Base-by-base conservation (phyloP, 2,113 vertebrate genomes). In the Agelaius tricolor region DNA sequence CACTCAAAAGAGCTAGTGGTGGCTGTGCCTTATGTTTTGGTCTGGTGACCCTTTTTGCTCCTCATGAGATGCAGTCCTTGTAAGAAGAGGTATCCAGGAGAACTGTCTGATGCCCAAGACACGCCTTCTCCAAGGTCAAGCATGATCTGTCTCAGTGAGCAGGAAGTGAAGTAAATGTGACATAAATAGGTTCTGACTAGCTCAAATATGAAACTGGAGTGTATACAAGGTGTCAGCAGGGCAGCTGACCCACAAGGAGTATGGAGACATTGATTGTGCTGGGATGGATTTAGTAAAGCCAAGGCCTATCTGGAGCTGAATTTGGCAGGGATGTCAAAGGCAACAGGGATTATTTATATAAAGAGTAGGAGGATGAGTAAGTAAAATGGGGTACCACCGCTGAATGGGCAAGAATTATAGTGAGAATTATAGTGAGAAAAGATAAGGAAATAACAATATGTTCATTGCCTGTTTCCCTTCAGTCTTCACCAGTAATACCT, bases 181-280 rank as follows among this genome's bases (percentile, higher is more conserved):
- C 11, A 39, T 43, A 4, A 71, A n/a, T 11, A 9, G 8, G 31
- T 69, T n/a, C 51, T 66, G 17, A 39, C 30, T 46, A 71, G 37
- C 13, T 67, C n/a, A 82, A 9, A 51, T 10, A 11, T 10, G 46
- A 44, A 65, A 49, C 2, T 0, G 0, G 54, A 35, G 12, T 24
- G 3, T 39, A 37, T 19, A 15, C 24, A 22, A 87, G 8, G 9
- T 41, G 26, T 31, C 4, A 75, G 23, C 16, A 79, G 35, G 7
- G 21, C 37, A 49, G 43, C 27, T 2, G 4, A 68, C 2, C 7
- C 6, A 31, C 2, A 0, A 57, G 23, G 10, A 47, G 2, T 22
- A 28, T 31, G 33, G 46, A 87, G 20, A 57, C 30, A 28, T 2
- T 24, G 37, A 39, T 14, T 66, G 20, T 37, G 30, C 37, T 66